phyloP scores from a whole-genome alignment of 2,888 invertebrate species.

The Teinopalpus imperialis region DNA sequence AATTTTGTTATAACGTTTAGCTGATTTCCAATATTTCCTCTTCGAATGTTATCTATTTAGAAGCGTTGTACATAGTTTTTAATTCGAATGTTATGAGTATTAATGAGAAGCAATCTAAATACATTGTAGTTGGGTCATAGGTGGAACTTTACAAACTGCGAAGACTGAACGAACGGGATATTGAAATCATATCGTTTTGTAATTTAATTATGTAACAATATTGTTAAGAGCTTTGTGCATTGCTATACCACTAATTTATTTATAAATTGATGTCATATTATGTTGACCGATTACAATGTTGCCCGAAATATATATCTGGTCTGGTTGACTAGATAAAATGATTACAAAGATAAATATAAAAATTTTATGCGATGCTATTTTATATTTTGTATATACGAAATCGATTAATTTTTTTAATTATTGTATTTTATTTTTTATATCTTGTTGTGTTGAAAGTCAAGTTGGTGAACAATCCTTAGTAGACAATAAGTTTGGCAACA shows the following conservation, averaged over 20 bases:
- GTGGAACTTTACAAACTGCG: constrained; percentile 75
- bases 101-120: constrained; percentile 65
- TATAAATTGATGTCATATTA: neutral
- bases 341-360: no score
- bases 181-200: constrained; percentile 80
- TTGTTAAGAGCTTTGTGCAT: constrained; percentile 68
- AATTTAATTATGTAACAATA: constrained; percentile 71
- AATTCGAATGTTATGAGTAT: constrained; percentile 45
- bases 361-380: neutral
- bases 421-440: neutral
- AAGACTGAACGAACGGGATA: constrained; percentile 79
- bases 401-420: neutral
- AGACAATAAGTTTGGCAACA: no score
- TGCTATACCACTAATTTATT: constrained; percentile 1
- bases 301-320: neutral
- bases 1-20: constrained; percentile 34
- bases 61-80: constrained; percentile 64
- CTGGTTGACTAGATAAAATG: no score
- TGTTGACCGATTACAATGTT: neutral
- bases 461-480: no score
- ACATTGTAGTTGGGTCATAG: constrained; percentile 71
- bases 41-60: constrained; percentile 57
- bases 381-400: neutral
- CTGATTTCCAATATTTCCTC: constrained; percentile 51
- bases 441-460: no score